Conservation (phyloP, 2,888 invertebrate species). For the Diachrysia chrysitis region DNA sequence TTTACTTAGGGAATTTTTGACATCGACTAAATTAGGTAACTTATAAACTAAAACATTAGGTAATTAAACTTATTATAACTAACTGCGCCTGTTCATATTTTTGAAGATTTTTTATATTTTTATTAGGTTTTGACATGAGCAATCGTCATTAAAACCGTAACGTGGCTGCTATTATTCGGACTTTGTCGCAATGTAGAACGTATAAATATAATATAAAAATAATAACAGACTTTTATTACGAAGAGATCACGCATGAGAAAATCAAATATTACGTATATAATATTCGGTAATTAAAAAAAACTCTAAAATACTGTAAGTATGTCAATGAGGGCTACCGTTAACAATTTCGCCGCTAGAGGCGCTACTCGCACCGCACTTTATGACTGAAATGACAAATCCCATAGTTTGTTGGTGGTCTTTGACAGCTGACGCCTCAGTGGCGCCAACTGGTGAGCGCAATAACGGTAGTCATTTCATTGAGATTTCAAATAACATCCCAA, state of each 20-base stretch:
- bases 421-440: no score
- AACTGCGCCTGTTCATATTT: slow-evolving; percentile 39
- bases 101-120: slow-evolving; percentile 45
- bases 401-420: no score
- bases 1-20: slow-evolving; percentile 27
- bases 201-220: neutral
- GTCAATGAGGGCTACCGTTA: no score
- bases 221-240: neutral
- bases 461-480: no score
- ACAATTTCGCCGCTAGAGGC: no score
- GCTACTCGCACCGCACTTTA: no score
- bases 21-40: slow-evolving; percentile 37
- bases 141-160: slow-evolving; percentile 39
- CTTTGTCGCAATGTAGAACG: slow-evolving; percentile 45
- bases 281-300: no score
- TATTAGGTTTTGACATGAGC: slow-evolving; percentile 53
- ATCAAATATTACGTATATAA: no score
- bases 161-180: slow-evolving; percentile 46
- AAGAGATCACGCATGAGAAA: no score
- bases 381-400: no score
- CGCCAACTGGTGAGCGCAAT: no score
- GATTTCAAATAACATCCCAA: neutral
- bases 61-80: slow-evolving; percentile 34
- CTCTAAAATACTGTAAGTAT: neutral
- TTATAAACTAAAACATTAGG: slow-evolving; percentile 44